These are phyloP conservation scores for Pristionchus japonicus DNA, from an alignment of 2,888 invertebrate species.

Conservation along the genomic window DNA sequence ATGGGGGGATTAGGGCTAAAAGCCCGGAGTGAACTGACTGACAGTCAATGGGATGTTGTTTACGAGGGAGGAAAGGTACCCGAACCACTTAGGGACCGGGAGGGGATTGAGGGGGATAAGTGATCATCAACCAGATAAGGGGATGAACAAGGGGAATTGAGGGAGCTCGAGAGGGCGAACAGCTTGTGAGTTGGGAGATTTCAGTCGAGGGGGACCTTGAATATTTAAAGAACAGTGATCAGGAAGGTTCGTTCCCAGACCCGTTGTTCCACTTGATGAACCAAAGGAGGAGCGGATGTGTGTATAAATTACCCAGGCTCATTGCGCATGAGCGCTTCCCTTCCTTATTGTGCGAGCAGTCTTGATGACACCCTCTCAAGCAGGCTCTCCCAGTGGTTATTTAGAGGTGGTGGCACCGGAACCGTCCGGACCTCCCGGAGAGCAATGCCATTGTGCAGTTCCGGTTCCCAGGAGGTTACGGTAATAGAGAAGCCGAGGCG, in stretches of 20 bases:
- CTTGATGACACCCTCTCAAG: conserved; percentile 1
- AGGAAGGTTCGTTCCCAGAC: not conserved
- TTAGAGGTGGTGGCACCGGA: not conserved
- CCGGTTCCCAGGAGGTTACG: conserved; percentile 22
- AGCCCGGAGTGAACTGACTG: not conserved
- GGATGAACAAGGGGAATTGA: not conserved
- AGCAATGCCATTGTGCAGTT: not conserved
- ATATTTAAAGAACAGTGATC: not conserved
- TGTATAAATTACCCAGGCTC: conserved; percentile 15
- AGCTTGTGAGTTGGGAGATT: not conserved
- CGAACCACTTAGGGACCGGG: conserved; percentile 22
- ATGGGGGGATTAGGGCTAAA: conserved; percentile 30
- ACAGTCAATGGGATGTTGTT: conserved; percentile 18
- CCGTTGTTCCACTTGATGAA: not conserved
- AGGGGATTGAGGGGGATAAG: not conserved
- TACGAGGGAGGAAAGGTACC: conserved; percentile 19
- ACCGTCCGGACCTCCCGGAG: not conserved
- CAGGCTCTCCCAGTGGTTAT: not conserved
- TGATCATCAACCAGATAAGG: conserved; percentile 26
- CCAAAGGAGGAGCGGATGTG: not conserved
- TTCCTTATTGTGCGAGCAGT: not conserved
- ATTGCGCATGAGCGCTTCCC: not conserved
- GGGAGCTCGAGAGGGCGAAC: not conserved
- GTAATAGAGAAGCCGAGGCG: not conserved
- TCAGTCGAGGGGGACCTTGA: not conserved